A percentile compares a stretch with the other conserved stretches of the same genome.
These are phyloP conservation scores for Scomber japonicus DNA, from an alignment of 2,113 vertebrate species.

Conservation along the genomic window DNA sequence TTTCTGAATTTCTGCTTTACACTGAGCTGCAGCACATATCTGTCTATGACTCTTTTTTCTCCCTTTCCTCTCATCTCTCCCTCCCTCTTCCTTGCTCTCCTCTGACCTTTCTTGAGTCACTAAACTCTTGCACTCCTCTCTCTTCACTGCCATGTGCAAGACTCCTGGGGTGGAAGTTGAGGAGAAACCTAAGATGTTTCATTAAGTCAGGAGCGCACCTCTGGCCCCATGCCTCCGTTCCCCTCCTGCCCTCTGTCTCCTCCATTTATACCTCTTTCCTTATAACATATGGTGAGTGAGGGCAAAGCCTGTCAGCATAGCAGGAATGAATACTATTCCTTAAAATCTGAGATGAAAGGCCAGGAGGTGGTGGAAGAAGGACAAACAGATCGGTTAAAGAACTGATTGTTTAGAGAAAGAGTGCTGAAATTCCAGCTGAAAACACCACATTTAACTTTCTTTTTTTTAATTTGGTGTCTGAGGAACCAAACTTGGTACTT, in stretches of 20 bases:
- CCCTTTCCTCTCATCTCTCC: neutral
- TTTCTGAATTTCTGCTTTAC: no score
- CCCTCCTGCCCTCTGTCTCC: constrained; percentile 8
- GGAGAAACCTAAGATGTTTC: constrained; percentile 53
- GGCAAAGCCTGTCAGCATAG: constrained; percentile 9
- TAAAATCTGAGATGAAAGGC: neutral
- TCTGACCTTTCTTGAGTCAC: constrained; percentile 18
- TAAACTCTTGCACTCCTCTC: constrained; percentile 16
- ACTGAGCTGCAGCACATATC: neutral
- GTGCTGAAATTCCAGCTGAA: neutral
- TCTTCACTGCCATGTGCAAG: constrained; percentile 14
- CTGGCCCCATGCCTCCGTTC: constrained; percentile 8
- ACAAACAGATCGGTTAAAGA: neutral
- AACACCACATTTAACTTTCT: neutral
- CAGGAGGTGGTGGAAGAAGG: neutral
- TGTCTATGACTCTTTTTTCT: neutral
- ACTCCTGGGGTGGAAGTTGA: constrained; percentile 26
- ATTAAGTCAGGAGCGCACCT: constrained; percentile 53
- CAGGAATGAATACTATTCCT: constrained; percentile 45
- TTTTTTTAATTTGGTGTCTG: neutral
- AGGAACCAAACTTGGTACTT: neutral
- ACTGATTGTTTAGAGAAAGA: neutral
- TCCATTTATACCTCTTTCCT: constrained; percentile 19
- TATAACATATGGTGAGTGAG: constrained; percentile 8
- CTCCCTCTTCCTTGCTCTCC: neutral